Evolutionary conservation across 2,797 vertebrate genomes (phyloP), one percentile per base, ranked within the genome.

Genomic region (Tiaroga cobitis): DNA sequence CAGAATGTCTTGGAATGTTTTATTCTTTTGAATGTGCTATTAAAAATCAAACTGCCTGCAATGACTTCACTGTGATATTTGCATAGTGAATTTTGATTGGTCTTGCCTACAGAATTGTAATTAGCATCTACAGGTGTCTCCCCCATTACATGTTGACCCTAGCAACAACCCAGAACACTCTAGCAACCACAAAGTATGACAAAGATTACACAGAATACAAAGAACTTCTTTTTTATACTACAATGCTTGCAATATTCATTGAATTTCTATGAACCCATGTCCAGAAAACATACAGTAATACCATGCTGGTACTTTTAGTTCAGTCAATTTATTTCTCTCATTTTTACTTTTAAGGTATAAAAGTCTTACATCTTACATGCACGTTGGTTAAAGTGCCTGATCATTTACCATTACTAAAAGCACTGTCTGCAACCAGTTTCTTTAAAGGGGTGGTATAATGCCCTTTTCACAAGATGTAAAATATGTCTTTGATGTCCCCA

Each of bases 381-480:
- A 65, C 16, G 13, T 26, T 21, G 49, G 69, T 69, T 43, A 84
- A 49, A 15, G 7, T 19, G 59, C 43, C 51, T 73, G 41, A 68
- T 80, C 21, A 81, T 80, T 69, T 39, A 83, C 82, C 87, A 85
- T 73, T 37, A 77, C 24, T 56, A 67, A 84, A 83, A 67, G 21
- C 26, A 7, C n/a, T 24, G 65, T 84, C 59, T 81, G 73, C 43
- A 75, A 54, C 80, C 54, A 21, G 51, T 82, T 88, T 87, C 56
- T 77, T 85, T 56, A 87, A 37, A 37, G 34, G 37, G 37, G 37
- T 37, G 37, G 37, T 37, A 37, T 37, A 37, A 37, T 37, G 4
- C 4, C 34, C 34, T 37, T 37, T 37, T 37, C 34, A 37, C 34
- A 37, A 37, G 34, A 37, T 37, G 34, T 37, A 37, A 37, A 37